phyloP scores from a whole-genome alignment of 2,113 vertebrate genomes.

The Gavia stellata region DNA sequence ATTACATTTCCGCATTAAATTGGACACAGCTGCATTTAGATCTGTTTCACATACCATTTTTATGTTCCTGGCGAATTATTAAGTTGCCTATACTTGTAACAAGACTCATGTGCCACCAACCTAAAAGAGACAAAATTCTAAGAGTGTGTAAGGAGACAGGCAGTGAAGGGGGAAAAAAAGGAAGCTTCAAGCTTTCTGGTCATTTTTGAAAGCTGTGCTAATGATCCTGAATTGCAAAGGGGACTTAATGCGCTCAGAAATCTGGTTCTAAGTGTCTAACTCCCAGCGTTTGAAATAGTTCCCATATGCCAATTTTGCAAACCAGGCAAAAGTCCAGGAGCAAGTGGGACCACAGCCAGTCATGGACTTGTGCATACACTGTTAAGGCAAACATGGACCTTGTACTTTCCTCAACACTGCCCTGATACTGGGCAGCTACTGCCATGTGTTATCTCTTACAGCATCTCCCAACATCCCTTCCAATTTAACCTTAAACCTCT shows the following conservation, averaged over 20 bases:
- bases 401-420: neutral
- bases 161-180: neutral
- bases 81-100: neutral
- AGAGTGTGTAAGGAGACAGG: neutral
- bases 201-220: neutral
- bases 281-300: neutral
- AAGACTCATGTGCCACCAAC: neutral
- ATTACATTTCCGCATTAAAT: neutral
- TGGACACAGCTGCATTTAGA: neutral
- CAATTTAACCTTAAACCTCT: neutral
- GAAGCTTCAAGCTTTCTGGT: neutral
- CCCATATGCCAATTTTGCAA: neutral
- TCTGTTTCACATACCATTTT: neutral
- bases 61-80: neutral
- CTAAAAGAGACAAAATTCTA: neutral
- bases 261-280: neutral
- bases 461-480: neutral
- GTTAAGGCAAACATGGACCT: neutral
- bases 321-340: neutral
- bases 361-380: neutral
- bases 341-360: neutral
- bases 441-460: neutral
- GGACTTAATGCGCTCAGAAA: neutral
- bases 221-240: neutral
- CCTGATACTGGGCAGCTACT: neutral